These are phyloP conservation scores for Corythoichthys intestinalis DNA, from an alignment of 2,113 vertebrate genomes.

Conservation along the genomic window DNA sequence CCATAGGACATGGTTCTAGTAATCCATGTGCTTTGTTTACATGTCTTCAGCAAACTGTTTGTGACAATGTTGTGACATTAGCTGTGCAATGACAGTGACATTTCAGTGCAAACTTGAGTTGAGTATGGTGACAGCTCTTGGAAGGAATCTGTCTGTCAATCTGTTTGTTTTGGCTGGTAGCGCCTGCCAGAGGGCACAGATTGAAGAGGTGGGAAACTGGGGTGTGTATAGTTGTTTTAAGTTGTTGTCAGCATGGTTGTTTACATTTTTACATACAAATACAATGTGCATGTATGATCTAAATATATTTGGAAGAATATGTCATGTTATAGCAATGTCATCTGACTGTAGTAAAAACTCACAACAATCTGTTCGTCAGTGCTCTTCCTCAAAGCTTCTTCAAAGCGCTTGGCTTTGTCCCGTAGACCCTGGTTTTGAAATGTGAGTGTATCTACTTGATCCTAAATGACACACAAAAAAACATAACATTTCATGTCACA, in stretches of 20 bases:
- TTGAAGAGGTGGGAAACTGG: no score
- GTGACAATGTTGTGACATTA: no score
- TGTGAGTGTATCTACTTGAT: conserved; percentile 92
- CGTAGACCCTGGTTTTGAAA: conserved; percentile 90
- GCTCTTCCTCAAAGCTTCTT: conserved; percentile 89
- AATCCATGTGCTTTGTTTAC: no score
- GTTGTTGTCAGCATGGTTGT: neutral
- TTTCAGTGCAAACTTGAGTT: no score
- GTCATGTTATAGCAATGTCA: neutral
- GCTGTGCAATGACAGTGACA: no score
- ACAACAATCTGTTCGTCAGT: conserved; percentile 92
- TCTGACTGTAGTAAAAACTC: conserved; percentile 20
- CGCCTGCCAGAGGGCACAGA: no score
- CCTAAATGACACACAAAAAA: conserved; percentile 67
- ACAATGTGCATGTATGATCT: neutral
- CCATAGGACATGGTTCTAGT: no score
- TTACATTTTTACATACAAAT: neutral
- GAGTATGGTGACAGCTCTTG: no score
- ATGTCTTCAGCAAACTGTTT: no score
- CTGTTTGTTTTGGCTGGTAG: no score
- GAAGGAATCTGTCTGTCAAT: no score
- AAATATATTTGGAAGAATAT: neutral
- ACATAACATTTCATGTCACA: neutral
- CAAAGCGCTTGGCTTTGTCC: conserved; percentile 90
- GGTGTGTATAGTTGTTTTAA: no score